Percentiles rank a stretch among this genome's conserved stretches.
Evolutionary conservation across 2,113 vertebrate species (phyloP).

Genomic region (Colaptes auratus): DNA sequence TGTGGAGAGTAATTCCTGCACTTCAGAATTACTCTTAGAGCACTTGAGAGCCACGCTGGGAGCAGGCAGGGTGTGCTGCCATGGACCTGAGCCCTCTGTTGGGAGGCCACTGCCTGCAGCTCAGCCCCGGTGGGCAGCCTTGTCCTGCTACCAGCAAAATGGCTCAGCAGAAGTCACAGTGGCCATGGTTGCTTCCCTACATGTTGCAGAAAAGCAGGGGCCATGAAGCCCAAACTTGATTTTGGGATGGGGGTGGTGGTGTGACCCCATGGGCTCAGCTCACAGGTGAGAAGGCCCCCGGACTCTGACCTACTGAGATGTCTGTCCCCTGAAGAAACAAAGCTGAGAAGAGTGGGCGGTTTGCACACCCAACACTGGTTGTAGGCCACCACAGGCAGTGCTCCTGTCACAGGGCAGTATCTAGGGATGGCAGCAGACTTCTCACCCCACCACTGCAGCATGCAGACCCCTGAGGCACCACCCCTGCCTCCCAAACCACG

Average conservation of each 20-base stretch:
- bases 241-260: accelerated
- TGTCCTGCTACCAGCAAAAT: accelerated
- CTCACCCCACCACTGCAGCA: background rate
- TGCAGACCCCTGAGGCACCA: background rate
- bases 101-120: accelerated
- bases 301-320: accelerated
- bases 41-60: accelerated
- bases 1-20: background rate
- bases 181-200: background rate
- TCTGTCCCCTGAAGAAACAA: background rate
- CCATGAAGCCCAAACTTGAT: accelerated
- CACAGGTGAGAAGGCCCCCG: background rate
- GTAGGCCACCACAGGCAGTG: background rate
- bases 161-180: background rate
- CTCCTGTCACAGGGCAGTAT: background rate
- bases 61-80: background rate
- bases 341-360: background rate
- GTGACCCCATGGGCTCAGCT: background rate
- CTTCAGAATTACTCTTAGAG: background rate
- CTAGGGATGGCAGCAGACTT: background rate
- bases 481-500: background rate
- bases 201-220: accelerated
- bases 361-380: background rate
- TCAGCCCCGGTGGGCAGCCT: background rate
- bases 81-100: accelerated